Evolutionary conservation across 2,797 vertebrate genomes (phyloP), one percentile per base, ranked within the genome.

Genomic region (Steatocranus sp.): DNA sequence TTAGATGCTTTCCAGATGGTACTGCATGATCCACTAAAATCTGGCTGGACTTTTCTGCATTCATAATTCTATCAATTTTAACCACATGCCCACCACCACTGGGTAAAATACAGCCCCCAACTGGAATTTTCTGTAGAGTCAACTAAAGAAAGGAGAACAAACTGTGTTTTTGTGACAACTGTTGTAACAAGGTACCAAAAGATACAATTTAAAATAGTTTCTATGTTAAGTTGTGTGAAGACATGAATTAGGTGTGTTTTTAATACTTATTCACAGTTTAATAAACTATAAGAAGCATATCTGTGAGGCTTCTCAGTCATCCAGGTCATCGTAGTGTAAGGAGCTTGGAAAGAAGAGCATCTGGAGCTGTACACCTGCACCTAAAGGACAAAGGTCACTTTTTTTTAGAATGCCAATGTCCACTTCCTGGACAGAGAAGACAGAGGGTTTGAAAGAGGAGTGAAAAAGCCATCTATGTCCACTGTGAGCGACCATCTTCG

Each of bases 341-440:
- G 30, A 61, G 56, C 17, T 11, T 7, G 30, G 30, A n/a, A 61
- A 34, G 23, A 54, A 20, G 25, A 56, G 27, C 54, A 34, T 11
- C 30, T 61, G 17, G 30, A 34, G 30, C 0, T 61, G 17, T 0
- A 34, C 6, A 61, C 10, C 56, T 34, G 2, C 3, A 61, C 34
- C 17, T 61, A 3, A 61, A 61, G 17, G 6, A 61, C 0, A 34
- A 61, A 61, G 17, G 30, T 7, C 56, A 61, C 4, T 5, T 1
- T 61, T 23, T 61, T 61, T 1, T 4, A 34, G 30, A 3, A 61
- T 5, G 56, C 30, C 56, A 34, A 2, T 58, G 30, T 58, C 4
- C 56, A n/a, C 56, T 5, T 58, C 2, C 34, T 11, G 4, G 56
- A 58, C 30, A 58, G 30, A 58, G 6, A 58, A 7, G 54, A 1